Percentiles rank a stretch among this genome's conserved stretches.
These are phyloP conservation scores for Andrena bucephala DNA, from an alignment of 2,888 invertebrate species.

Conservation along the genomic window DNA sequence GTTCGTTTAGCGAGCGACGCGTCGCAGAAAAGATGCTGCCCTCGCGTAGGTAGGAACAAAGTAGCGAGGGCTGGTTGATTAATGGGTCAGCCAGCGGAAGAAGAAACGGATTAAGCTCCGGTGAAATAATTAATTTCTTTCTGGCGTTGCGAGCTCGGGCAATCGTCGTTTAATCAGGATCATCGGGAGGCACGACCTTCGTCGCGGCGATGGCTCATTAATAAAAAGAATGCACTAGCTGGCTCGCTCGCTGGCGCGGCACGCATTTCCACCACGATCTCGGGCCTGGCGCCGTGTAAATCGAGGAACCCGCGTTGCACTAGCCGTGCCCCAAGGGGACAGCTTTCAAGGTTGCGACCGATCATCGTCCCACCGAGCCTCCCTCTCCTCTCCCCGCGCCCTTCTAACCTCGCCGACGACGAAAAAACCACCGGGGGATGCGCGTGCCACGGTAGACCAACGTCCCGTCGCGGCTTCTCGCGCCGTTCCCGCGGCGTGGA, in stretches of 20 bases:
- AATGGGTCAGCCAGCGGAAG: constrained; percentile 23
- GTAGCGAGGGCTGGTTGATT: constrained; percentile 30
- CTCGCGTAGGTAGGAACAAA: not conserved
- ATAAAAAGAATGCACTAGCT: constrained; percentile 66
- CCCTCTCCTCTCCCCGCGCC: not conserved
- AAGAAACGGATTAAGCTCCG: constrained; percentile 42
- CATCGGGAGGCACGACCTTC: constrained; percentile 69
- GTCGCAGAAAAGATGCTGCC: not conserved
- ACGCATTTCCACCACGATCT: constrained; percentile 69
- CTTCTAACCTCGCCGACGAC: not conserved
- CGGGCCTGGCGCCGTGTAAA: constrained; percentile 71
- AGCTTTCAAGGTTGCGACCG: constrained; percentile 71
- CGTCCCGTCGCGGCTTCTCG: not conserved
- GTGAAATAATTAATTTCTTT: constrained; percentile 58
- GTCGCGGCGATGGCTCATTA: constrained; percentile 64
- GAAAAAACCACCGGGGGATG: constrained; percentile 35
- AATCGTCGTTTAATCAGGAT: constrained; percentile 67
- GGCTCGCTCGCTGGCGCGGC: constrained; percentile 36
- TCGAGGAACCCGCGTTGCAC: constrained; percentile 65
- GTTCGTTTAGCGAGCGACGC: not conserved
- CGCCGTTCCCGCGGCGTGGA: constrained; percentile 11
- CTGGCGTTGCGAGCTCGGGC: not conserved
- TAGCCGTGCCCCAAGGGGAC: constrained; percentile 66
- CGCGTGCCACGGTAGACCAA: constrained; percentile 15
- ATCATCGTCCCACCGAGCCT: constrained; percentile 63